Percentiles rank a stretch among this genome's conserved stretches.
Evolutionary conservation across 2,797 vertebrate genomes (phyloP).

Genomic region (Adrianichthys oophorus): DNA sequence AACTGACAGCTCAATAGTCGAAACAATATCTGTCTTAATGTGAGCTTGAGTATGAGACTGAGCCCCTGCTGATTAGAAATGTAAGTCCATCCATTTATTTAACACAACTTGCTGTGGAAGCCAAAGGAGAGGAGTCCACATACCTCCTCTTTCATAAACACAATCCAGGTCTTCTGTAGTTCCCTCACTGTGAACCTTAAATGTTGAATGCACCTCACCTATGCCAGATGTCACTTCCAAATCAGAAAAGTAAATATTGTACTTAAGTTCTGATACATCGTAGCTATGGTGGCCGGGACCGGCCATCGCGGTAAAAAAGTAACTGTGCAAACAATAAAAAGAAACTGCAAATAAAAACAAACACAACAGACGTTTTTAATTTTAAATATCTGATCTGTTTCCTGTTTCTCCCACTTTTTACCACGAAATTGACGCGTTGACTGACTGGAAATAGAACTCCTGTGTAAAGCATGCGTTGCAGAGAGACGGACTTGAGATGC

Average conservation of each 20-base stretch:
- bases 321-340: too few relatives aligned
- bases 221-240: not conserved
- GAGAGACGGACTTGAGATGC: too few relatives aligned
- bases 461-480: too few relatives aligned
- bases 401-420: too few relatives aligned
- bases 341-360: too few relatives aligned
- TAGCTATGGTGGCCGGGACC: too few relatives aligned
- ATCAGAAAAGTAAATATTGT: not conserved
- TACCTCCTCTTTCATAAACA: not conserved
- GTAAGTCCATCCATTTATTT: not conserved
- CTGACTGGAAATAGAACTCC: too few relatives aligned
- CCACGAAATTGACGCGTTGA: too few relatives aligned
- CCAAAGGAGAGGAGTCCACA: not conserved
- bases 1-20: not conserved
- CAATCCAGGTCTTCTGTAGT: not conserved
- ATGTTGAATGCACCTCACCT: not conserved
- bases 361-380: too few relatives aligned
- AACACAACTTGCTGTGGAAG: not conserved
- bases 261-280: not conserved
- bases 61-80: not conserved
- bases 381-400: too few relatives aligned
- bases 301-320: too few relatives aligned
- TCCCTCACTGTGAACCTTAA: not conserved
- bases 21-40: not conserved
- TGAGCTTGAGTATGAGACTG: constrained; percentile 8